phyloP scores from a whole-genome alignment of 2,797 vertebrate species.

The Luscinia luscinia region DNA sequence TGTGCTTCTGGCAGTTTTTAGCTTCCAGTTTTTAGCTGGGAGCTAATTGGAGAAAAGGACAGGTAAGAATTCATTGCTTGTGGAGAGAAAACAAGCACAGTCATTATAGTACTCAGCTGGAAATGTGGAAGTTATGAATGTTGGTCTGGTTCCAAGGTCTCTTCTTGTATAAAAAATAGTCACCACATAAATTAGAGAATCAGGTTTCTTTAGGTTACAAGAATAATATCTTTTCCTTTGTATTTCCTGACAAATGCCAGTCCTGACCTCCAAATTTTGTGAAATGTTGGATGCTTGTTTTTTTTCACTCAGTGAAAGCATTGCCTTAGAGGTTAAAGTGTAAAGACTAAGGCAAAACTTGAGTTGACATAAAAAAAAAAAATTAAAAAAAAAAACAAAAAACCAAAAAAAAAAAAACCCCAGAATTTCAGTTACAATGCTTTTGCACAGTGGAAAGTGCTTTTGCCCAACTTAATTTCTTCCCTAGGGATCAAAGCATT shows the following conservation, averaged over 20 bases:
- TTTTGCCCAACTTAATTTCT: background rate
- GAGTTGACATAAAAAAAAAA: background rate
- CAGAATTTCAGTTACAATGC: background rate
- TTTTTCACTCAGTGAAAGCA: background rate
- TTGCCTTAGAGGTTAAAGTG: background rate
- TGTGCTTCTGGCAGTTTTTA: background rate
- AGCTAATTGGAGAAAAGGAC: background rate
- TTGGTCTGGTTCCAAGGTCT: background rate
- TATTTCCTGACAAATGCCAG: background rate
- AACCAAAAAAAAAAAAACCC: too few relatives aligned
- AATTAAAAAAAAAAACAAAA: too few relatives aligned
- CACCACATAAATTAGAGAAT: background rate
- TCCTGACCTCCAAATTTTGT: background rate
- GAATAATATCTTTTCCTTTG: background rate
- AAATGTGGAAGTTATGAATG: background rate
- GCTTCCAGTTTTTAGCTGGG: background rate
- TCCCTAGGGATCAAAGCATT: background rate
- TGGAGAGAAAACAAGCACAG: background rate
- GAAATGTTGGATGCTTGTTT: background rate
- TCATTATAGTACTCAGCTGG: background rate
- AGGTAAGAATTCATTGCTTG: background rate
- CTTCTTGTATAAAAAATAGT: background rate
- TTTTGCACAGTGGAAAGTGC: background rate
- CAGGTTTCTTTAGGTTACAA: background rate
- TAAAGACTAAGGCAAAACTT: background rate